These are phyloP conservation scores for Bombus vancouverensis DNA, from an alignment of 1,140 invertebrate genomes.

Conservation along the genomic window DNA sequence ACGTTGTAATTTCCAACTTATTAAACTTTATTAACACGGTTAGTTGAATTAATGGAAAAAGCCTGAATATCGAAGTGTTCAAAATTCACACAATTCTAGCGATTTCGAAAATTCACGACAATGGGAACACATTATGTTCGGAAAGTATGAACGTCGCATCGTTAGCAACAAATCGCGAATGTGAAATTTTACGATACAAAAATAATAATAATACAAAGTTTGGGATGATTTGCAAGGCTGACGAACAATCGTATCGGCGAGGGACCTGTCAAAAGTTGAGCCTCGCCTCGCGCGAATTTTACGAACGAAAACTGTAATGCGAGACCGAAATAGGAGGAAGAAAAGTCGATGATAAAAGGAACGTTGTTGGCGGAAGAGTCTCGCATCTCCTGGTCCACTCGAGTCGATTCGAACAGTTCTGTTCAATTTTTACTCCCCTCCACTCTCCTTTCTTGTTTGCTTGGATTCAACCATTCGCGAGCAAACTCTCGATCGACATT, in stretches of 20 bases:
- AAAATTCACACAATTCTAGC: not conserved
- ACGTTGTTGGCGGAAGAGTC: not conserved
- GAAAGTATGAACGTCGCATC: not conserved
- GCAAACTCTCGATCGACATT: not conserved
- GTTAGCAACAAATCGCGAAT: not conserved
- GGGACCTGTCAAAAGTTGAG: not conserved
- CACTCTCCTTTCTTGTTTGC: no score
- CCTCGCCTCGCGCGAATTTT: not conserved
- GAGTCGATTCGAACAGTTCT: not conserved
- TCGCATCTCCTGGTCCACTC: not conserved
- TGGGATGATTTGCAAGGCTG: no score
- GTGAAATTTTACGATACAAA: not conserved
- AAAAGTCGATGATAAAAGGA: constrained; percentile 30
- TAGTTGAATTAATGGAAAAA: no score
- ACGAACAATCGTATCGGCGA: not conserved
- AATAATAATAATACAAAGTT: not conserved
- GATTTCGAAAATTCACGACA: not conserved
- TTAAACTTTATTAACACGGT: no score
- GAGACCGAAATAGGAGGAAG: not conserved
- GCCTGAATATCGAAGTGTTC: no score
- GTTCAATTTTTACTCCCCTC: not conserved
- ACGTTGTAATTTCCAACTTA: no score
- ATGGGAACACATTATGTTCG: no score
- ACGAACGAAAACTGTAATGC: not conserved
- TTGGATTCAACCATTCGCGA: no score